A percentile compares a stretch with the other conserved stretches of the same genome.
phyloP scores from a whole-genome alignment of 2,888 invertebrate species.

The Pardosa pseudoannulata region DNA sequence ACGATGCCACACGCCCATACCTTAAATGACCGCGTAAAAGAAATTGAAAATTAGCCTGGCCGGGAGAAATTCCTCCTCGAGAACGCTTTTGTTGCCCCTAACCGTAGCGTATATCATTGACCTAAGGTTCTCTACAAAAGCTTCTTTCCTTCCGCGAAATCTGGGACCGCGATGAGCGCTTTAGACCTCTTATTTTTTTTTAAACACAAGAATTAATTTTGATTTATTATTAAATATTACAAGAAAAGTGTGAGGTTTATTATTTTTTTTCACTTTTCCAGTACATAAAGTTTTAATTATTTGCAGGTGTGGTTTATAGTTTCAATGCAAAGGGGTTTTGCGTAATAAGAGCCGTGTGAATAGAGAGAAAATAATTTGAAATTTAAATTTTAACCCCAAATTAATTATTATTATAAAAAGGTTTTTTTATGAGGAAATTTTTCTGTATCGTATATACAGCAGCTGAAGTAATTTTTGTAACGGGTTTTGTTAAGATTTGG shows the following conservation, averaged over 20 bases:
- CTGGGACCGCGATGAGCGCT: background rate
- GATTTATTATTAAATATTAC: background rate
- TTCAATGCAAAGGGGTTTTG: background rate
- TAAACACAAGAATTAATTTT: background rate
- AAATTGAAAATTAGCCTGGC: slow-evolving; percentile 39
- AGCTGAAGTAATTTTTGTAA: too few species aligned
- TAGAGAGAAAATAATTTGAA: background rate
- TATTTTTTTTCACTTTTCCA: too few species aligned
- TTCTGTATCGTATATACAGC: too few species aligned
- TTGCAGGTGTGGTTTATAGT: background rate
- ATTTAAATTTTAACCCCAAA: background rate
- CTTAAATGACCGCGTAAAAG: slow-evolving; percentile 31
- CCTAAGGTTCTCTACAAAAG: background rate
- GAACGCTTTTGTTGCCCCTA: background rate
- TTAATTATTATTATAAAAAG: too few species aligned
- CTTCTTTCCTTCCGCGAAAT: background rate
- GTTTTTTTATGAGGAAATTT: too few species aligned
- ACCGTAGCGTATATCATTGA: slow-evolving; percentile 28
- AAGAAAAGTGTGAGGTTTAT: background rate
- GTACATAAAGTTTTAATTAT: background rate
- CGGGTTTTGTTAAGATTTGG: too few species aligned
- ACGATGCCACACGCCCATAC: slow-evolving; percentile 44
- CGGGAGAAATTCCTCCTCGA: slow-evolving; percentile 5
- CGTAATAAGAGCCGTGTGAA: background rate
- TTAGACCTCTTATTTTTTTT: background rate